Percentiles rank a stretch among this genome's conserved stretches.
Conservation (phyloP, 2,888 invertebrate genomes). For the Chymomyza fuscimana region DNA sequence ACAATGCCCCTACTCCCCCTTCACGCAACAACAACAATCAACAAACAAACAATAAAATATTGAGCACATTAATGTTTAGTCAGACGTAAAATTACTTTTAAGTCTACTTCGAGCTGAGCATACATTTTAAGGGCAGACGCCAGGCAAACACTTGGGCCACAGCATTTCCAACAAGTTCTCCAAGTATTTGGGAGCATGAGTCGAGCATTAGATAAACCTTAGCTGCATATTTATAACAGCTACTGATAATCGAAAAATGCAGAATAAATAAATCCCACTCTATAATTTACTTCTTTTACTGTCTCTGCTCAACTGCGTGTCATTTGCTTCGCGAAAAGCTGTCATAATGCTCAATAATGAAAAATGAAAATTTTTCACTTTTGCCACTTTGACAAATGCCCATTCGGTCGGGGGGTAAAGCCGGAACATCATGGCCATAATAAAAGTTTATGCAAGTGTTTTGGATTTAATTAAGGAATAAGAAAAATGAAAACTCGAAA, state of each 20-base stretch:
- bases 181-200: slow-evolving; percentile 19
- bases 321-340: slow-evolving; percentile 53
- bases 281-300: slow-evolving; percentile 33
- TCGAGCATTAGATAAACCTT: slow-evolving; percentile 61
- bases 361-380: slow-evolving; percentile 68
- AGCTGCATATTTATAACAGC: slow-evolving; percentile 72
- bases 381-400: slow-evolving; percentile 73
- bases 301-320: not conserved
- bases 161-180: slow-evolving; percentile 69
- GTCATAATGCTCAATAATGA: slow-evolving; percentile 76
- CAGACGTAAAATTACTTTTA: slow-evolving; percentile 80
- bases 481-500: slow-evolving; percentile 65
- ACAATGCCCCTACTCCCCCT: not conserved
- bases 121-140: slow-evolving; percentile 10
- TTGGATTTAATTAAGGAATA: slow-evolving; percentile 76
- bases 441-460: slow-evolving; percentile 76
- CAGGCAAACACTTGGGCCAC: slow-evolving; percentile 15
- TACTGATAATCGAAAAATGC: slow-evolving; percentile 15
- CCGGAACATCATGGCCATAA: slow-evolving; percentile 41
- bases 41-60: slow-evolving; percentile 80
- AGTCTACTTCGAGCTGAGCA: slow-evolving; percentile 67
- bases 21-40: slow-evolving; percentile 40
- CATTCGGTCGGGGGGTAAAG: not conserved
- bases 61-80: slow-evolving; percentile 80
- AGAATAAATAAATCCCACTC: slow-evolving; percentile 3